Conservation (phyloP, 1,140 invertebrate genomes). For the Chlorops oryzae region DNA sequence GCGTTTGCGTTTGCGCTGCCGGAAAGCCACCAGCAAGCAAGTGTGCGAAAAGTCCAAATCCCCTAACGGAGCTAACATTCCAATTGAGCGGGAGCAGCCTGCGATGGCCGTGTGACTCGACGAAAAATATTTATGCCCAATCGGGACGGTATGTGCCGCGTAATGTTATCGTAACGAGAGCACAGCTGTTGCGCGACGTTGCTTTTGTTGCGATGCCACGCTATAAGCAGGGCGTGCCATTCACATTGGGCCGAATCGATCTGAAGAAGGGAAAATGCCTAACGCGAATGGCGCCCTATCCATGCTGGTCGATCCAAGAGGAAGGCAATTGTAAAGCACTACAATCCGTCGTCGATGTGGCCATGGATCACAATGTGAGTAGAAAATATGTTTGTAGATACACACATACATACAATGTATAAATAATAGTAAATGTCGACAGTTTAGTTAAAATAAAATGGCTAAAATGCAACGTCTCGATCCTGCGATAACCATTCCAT, state of each 20-base stretch:
- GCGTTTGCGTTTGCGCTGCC: background rate
- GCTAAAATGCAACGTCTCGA: no score
- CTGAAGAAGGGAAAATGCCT: constrained; percentile 49
- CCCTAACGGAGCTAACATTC: constrained; percentile 40
- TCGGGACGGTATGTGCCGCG: constrained; percentile 54
- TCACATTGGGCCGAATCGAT: constrained; percentile 55
- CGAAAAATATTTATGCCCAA: constrained; percentile 54
- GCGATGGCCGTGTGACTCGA: constrained; percentile 54
- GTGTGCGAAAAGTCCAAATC: constrained; percentile 29
- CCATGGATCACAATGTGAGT: constrained; percentile 51
- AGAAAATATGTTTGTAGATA: background rate
- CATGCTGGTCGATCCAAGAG: constrained; percentile 58
- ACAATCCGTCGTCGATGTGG: constrained; percentile 57
- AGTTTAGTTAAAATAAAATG: no score
- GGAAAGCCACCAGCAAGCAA: constrained; percentile 24
- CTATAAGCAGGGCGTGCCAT: constrained; percentile 55
- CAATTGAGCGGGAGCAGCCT: constrained; percentile 51
- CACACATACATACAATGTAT: background rate
- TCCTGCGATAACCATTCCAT: no score
- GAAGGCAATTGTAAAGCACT: constrained; percentile 58
- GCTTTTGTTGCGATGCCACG: constrained; percentile 56
- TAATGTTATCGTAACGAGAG: constrained; percentile 57
- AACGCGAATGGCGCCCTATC: constrained; percentile 53
- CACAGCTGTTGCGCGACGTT: constrained; percentile 55
- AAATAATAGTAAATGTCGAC: no score